These are phyloP conservation scores for Phenacoccus solenopsis DNA, from an alignment of 1,140 invertebrate species.

Conservation along the genomic window DNA sequence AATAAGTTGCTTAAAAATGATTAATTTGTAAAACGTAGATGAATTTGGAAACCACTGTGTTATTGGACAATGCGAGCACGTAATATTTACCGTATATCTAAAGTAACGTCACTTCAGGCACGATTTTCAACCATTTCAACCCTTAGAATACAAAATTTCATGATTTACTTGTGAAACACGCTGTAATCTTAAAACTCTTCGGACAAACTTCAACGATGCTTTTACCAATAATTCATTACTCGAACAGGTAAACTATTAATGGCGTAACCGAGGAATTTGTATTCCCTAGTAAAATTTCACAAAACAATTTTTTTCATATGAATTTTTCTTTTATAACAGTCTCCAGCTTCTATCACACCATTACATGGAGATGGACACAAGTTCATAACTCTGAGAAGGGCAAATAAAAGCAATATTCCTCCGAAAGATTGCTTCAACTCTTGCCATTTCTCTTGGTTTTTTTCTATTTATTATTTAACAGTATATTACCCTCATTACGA, in stretches of 20 bases:
- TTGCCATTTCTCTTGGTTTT: too few relatives aligned
- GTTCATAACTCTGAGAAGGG: too few relatives aligned
- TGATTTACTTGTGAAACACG: constrained; percentile 10
- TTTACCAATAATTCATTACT: constrained; percentile 15
- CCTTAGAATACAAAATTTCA: constrained; percentile 6
- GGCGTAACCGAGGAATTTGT: too few relatives aligned
- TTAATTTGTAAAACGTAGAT: not conserved
- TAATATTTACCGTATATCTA: not conserved
- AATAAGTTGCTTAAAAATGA: not conserved
- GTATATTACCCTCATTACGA: too few relatives aligned
- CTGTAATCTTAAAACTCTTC: constrained; percentile 5
- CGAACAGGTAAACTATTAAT: constrained; percentile 1
- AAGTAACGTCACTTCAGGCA: constrained; percentile 5
- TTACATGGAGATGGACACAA: too few relatives aligned
- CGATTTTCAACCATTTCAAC: not conserved
- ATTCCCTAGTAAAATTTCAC: too few relatives aligned
- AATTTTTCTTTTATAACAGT: too few relatives aligned
- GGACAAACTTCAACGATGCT: constrained; percentile 7
- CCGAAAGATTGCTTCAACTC: too few relatives aligned
- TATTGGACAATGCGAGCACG: constrained; percentile 10
- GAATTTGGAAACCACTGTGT: not conserved
- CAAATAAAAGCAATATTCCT: too few relatives aligned
- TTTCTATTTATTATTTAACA: too few relatives aligned
- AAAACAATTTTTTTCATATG: too few relatives aligned
- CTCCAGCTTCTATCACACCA: too few relatives aligned